These are phyloP conservation scores for Zeuzera pyrina DNA, from an alignment of 2,888 invertebrate species.

Conservation along the genomic window DNA sequence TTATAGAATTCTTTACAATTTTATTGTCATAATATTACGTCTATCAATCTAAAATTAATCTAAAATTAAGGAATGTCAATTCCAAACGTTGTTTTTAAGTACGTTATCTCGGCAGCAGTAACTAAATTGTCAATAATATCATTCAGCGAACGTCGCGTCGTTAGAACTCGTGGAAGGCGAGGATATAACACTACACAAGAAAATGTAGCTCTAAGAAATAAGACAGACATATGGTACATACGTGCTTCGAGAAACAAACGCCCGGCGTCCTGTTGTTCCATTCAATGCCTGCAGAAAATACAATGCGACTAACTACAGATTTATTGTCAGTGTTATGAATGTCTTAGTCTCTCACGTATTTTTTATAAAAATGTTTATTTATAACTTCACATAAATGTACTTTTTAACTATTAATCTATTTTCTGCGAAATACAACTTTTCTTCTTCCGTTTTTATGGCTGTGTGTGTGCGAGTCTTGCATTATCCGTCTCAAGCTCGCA, in stretches of 20 bases:
- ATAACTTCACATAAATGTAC: not conserved
- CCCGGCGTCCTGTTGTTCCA: constrained; percentile 19
- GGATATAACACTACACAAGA: constrained; percentile 33
- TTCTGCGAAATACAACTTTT: constrained; percentile 35
- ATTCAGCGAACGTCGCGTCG: constrained; percentile 32
- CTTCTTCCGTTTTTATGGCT: constrained; percentile 34
- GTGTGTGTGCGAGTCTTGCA: constrained; percentile 49
- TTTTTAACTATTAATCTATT: constrained; percentile 6
- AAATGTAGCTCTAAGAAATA: constrained; percentile 35
- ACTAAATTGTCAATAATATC: constrained; percentile 30
- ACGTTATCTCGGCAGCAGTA: too few relatives aligned
- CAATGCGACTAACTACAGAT: constrained; percentile 26
- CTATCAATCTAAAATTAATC: too few relatives aligned
- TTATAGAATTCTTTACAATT: too few relatives aligned
- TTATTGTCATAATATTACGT: too few relatives aligned
- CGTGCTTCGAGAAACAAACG: constrained; percentile 34
- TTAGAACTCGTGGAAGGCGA: constrained; percentile 28
- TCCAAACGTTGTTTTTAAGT: too few relatives aligned
- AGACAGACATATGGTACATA: constrained; percentile 45
- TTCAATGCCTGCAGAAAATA: constrained; percentile 17
- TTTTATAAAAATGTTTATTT: not conserved
- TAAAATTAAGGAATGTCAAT: too few relatives aligned
- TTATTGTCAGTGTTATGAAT: constrained; percentile 46
- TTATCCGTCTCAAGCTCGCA: constrained; percentile 57
- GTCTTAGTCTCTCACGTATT: constrained; percentile 25